Evolutionary conservation across 2,888 invertebrate genomes (phyloP).

Genomic region (Trichacis sp.): DNA sequence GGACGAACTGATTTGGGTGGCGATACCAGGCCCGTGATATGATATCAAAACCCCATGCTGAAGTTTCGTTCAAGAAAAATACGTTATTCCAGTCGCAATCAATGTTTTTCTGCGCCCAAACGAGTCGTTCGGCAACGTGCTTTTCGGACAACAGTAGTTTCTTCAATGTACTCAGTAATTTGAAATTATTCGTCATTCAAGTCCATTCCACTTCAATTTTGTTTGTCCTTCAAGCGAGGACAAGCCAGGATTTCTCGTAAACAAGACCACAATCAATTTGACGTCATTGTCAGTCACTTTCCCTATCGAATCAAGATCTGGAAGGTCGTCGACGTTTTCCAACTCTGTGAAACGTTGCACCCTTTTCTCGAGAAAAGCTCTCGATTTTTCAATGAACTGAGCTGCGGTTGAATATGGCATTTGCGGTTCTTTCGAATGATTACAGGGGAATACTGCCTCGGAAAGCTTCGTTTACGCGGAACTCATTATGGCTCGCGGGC

Average conservation of each 20-base stretch:
- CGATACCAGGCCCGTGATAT: conserved; percentile 23
- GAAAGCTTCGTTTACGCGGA: not conserved
- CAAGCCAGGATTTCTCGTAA: conserved; percentile 14
- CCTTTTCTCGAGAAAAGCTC: conserved; percentile 29
- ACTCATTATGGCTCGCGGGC: too few species aligned
- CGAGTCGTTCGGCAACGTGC: too few species aligned
- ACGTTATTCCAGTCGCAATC: conserved; percentile 38
- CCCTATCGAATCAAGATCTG: conserved; percentile 14
- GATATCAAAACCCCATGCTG: conserved; percentile 29
- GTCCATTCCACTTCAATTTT: conserved; percentile 15
- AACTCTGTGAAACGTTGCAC: conserved; percentile 24
- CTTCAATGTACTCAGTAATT: conserved; percentile 16
- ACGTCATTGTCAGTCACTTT: conserved; percentile 18
- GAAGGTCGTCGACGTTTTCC: conserved; percentile 33
- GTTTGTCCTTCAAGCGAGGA: too few species aligned
- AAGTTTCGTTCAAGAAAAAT: too few species aligned
- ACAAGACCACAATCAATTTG: conserved; percentile 12
- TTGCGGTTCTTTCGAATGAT: conserved; percentile 14
- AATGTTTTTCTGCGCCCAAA: conserved; percentile 27
- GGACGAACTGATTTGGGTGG: conserved; percentile 11
- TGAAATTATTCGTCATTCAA: conserved; percentile 15
- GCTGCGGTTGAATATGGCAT: conserved; percentile 10
- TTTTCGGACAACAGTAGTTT: conserved; percentile 19
- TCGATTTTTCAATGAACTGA: conserved; percentile 22
- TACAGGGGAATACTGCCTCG: conserved; percentile 7